Evolutionary conservation across 1,140 invertebrate species (phyloP), one percentile per base, ranked within the genome.

Genomic region (Lasioglossum baleicum): DNA sequence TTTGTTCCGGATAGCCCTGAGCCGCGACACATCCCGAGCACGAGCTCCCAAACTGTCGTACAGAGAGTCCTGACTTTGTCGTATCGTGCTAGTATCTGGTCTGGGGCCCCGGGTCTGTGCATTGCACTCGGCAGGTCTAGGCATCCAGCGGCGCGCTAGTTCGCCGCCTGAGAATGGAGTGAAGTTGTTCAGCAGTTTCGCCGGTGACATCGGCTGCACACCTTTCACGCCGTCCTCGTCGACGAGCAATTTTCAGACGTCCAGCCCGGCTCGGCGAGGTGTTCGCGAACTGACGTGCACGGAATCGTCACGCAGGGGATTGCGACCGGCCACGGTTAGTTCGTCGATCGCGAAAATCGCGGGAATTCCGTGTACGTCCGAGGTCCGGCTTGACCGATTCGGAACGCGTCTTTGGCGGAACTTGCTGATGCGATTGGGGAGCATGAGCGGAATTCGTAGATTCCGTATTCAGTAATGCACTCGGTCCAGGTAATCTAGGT

Each of bases 31-130:
- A 88, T 87, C 83, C 66, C 66, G 79, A 48, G 74, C 82, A 88
- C 78, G 82, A 89, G 70, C 84, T 74, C 65, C 76, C 58, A 60
- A 85, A 88, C 73, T 85, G 82, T 87, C 82, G 81, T 69, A 20
- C 51, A 44, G 61, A 83, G 87, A 87, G 82, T 87, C 77, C 86
- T 88, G 87, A 83, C 75, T 86, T 82, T 85, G 88, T 89, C 83
- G 80, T 79, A 56, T 35, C 35, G 35, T 35, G 35, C 35, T 63
- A 67, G 78, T 86, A 88, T 86, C 84, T 79, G 84, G 44, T 61
- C 60, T 26, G 26, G 26, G 26, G 26, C 26, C 82, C 42, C 35
- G 56, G 53, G 56, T 64, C 80, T 73, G 67, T 67, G 68, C 76
- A 63, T 81, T 82, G 76, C 79, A 56, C 60, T 75, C 75, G 72